Conservation (phyloP, 2,113 vertebrate species). For the Rhinichthys klamathensis region DNA sequence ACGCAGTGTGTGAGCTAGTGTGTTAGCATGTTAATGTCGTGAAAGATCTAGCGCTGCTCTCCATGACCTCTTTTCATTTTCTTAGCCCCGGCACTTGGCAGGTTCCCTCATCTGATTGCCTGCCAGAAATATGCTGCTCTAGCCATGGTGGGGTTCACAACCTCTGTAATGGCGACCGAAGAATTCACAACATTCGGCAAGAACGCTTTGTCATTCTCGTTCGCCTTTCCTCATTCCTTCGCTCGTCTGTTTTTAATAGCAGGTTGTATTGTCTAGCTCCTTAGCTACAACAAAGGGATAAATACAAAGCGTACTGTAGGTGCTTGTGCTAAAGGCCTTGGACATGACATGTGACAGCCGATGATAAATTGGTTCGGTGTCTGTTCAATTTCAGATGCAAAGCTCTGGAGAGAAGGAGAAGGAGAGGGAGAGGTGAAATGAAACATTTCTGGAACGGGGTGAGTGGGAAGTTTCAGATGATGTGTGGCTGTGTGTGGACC, state of each 20-base stretch:
- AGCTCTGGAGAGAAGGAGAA: slow-evolving; percentile 88
- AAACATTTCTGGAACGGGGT: slow-evolving; percentile 82
- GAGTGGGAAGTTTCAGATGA: slow-evolving; percentile 88
- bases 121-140: slow-evolving; percentile 76
- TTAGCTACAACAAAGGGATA: slow-evolving; percentile 92
- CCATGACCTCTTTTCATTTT: slow-evolving; percentile 41
- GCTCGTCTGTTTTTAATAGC: slow-evolving; percentile 78
- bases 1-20: not conserved
- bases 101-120: slow-evolving; percentile 78
- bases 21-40: slow-evolving; percentile 4
- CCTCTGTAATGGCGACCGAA: slow-evolving; percentile 70
- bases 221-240: slow-evolving; percentile 64
- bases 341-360: slow-evolving; percentile 99
- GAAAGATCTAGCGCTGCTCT: not conserved
- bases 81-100: slow-evolving; percentile 55
- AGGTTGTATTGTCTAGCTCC: slow-evolving; percentile 82
- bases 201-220: slow-evolving; percentile 68
- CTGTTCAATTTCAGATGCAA: slow-evolving; percentile 99
- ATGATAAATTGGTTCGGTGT: slow-evolving; percentile 99
- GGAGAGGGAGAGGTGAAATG: slow-evolving; percentile 45
- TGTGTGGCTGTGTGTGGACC: slow-evolving; percentile 87
- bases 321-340: slow-evolving; percentile 92
- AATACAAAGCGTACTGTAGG: slow-evolving; percentile 89
- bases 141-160: slow-evolving; percentile 72
- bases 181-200: slow-evolving; percentile 74